These are phyloP conservation scores for Plectrocnemia conspersa DNA, from an alignment of 1,140 invertebrate genomes.

Conservation along the genomic window DNA sequence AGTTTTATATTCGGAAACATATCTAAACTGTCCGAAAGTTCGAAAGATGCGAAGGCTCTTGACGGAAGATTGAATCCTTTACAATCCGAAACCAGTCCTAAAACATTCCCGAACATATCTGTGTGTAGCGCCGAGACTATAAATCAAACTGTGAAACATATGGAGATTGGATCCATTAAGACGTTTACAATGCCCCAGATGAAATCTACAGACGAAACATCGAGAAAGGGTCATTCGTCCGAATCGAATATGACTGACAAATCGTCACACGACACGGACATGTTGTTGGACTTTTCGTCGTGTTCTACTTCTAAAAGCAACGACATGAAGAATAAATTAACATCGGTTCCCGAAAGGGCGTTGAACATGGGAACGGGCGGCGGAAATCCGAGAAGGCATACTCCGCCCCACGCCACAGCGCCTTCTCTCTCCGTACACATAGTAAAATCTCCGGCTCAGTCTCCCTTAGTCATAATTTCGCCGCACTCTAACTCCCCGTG, in stretches of 20 bases:
- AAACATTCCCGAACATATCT: conserved; percentile 27
- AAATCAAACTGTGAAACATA: conserved; percentile 29
- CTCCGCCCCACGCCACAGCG: conserved; percentile 54
- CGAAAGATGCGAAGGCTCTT: conserved; percentile 25
- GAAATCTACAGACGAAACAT: conserved; percentile 42
- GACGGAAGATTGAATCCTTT: conserved; percentile 20
- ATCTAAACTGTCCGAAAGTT: conserved; percentile 28
- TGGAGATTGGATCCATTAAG: conserved; percentile 42
- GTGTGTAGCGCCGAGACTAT: conserved; percentile 28
- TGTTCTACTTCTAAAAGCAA: conserved; percentile 45
- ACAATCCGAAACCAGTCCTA: conserved; percentile 12
- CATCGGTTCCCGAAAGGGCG: conserved; percentile 38
- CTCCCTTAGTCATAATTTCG: conserved; percentile 62
- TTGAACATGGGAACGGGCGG: conserved; percentile 39
- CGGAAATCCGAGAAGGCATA: conserved; percentile 51
- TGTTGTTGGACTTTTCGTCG: conserved; percentile 61
- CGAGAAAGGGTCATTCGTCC: conserved; percentile 32
- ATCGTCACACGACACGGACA: conserved; percentile 57
- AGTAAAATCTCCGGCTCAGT: conserved; percentile 71
- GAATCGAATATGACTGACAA: conserved; percentile 48
- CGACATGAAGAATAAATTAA: conserved; percentile 30
- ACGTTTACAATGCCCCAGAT: conserved; percentile 44
- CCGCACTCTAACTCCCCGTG: conserved; percentile 74
- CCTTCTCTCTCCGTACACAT: conserved; percentile 72
- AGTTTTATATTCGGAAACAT: conserved; percentile 27